phyloP scores from a whole-genome alignment of 2,888 invertebrate genomes.

The Pandemis heparana region DNA sequence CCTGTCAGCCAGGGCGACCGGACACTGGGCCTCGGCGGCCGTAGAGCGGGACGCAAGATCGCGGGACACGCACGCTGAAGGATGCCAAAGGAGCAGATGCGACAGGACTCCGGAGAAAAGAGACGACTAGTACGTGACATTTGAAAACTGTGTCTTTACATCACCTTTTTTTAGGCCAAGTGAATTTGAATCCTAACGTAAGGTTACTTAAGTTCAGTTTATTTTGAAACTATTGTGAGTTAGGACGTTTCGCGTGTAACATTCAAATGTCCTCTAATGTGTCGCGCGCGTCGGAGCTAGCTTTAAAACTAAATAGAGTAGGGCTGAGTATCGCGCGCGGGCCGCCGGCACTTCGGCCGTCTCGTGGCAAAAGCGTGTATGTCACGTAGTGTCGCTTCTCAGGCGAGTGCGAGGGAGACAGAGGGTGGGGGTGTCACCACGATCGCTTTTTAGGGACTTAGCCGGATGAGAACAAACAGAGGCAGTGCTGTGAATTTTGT shows the following conservation, averaged over 20 bases:
- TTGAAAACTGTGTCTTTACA: conserved; percentile 85
- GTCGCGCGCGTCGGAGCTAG: conserved; percentile 78
- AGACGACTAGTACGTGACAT: conserved; percentile 84
- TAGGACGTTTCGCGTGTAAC: conserved; percentile 58
- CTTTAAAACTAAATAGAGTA: conserved; percentile 68
- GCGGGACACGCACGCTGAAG: conserved; percentile 81
- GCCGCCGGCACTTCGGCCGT: conserved; percentile 68
- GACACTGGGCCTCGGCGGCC: conserved; percentile 81
- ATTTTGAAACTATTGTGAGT: conserved; percentile 36
- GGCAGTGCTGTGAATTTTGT: conserved; percentile 69
- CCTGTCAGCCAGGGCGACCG: conserved; percentile 77
- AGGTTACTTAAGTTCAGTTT: conserved; percentile 49
- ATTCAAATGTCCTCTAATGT: conserved; percentile 81
- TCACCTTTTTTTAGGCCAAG: conserved; percentile 57
- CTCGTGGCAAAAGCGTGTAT: conserved; percentile 62
- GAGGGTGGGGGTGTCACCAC: conserved; percentile 81
- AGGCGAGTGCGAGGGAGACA: conserved; percentile 74
- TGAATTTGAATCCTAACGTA: conserved; percentile 47
- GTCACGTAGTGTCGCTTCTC: conserved; percentile 80
- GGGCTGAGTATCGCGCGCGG: conserved; percentile 67
- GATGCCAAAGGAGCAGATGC: conserved; percentile 84
- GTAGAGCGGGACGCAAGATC: conserved; percentile 83
- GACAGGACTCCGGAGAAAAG: conserved; percentile 85
- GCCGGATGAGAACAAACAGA: conserved; percentile 72
- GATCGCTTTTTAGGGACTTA: conserved; percentile 78